Percentiles rank a stretch among this genome's conserved stretches.
phyloP scores from a whole-genome alignment of 2,888 invertebrate genomes.

The Cosmia trapezina region DNA sequence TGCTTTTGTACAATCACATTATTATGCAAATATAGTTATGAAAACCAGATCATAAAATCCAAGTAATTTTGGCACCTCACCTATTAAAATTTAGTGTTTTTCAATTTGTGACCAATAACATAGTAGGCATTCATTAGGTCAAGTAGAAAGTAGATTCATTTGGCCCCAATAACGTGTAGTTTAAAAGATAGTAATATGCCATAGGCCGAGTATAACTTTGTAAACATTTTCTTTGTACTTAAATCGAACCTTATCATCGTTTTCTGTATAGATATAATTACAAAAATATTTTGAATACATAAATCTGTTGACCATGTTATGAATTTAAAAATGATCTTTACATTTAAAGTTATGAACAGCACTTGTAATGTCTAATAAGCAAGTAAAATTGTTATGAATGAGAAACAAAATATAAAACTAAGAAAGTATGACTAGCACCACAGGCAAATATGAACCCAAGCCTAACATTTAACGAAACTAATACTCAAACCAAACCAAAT shows the following conservation, averaged over 20 bases:
- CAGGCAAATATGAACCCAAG: conserved; percentile 65
- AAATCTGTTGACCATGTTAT: conserved; percentile 32
- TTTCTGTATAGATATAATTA: conserved; percentile 64
- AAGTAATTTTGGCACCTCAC: conserved; percentile 65
- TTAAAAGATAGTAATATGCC: conserved; percentile 54
- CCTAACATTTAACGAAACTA: conserved; percentile 34
- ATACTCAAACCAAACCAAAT: conserved; percentile 65
- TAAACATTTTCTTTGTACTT: conserved; percentile 65
- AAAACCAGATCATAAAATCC: conserved; percentile 40
- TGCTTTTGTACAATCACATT: conserved; percentile 29
- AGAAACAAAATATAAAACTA: conserved; percentile 51
- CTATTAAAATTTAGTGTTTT: conserved; percentile 44
- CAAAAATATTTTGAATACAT: conserved; percentile 68
- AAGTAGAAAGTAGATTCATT: conserved; percentile 58
- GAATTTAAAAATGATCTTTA: conserved; percentile 22
- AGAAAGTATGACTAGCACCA: conserved; percentile 76
- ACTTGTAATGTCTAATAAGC: conserved; percentile 33
- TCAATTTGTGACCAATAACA: conserved; percentile 49
- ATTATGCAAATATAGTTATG: conserved; percentile 26
- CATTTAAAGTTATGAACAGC: conserved; percentile 23
- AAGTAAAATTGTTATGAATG: conserved; percentile 37
- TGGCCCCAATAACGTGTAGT: conserved; percentile 69
- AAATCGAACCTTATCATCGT: conserved; percentile 50
- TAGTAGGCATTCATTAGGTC: conserved; percentile 55
- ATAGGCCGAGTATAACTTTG: conserved; percentile 62